A percentile compares a stretch with the other conserved stretches of the same genome.
These are phyloP conservation scores for Leptogaster cylindrica DNA, from an alignment of 2,888 invertebrate species.

Conservation along the genomic window DNA sequence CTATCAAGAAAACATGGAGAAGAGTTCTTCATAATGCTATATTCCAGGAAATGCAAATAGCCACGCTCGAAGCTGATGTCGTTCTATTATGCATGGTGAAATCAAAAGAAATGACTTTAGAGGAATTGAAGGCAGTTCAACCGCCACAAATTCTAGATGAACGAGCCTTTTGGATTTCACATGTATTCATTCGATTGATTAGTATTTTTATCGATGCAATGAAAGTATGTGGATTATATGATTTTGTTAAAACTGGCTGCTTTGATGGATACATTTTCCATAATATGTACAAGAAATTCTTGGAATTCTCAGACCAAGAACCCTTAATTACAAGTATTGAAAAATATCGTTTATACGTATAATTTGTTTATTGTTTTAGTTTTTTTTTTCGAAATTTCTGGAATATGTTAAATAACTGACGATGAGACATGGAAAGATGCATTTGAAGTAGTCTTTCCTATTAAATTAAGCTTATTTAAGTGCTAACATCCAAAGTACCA, in stretches of 20 bases:
- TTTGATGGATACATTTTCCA: slow-evolving; percentile 46
- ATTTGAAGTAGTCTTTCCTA: no score
- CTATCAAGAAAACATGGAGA: neutral
- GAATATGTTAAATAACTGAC: no score
- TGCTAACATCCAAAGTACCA: no score
- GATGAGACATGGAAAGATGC: no score
- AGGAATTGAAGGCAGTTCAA: slow-evolving; percentile 20
- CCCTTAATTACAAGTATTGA: neutral
- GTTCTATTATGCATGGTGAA: slow-evolving; percentile 39
- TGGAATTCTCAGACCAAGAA: neutral
- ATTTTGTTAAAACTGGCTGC: slow-evolving; percentile 7
- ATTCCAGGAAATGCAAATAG: slow-evolving; percentile 42
- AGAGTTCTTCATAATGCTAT: neutral
- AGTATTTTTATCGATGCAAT: slow-evolving; percentile 26
- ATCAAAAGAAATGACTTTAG: neutral
- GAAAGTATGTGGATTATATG: slow-evolving; percentile 39
- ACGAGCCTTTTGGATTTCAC: slow-evolving; percentile 42
- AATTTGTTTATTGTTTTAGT: no score
- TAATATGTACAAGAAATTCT: slow-evolving; percentile 42
- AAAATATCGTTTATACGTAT: slow-evolving; percentile 14
- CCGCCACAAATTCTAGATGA: slow-evolving; percentile 24
- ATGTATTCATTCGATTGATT: slow-evolving; percentile 33
- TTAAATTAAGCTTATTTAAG: no score
- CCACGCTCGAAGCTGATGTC: slow-evolving; percentile 44
- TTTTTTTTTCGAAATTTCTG: no score